These are phyloP conservation scores for Drosophila asahinai DNA, from an alignment of 1,140 invertebrate species.

Conservation along the genomic window DNA sequence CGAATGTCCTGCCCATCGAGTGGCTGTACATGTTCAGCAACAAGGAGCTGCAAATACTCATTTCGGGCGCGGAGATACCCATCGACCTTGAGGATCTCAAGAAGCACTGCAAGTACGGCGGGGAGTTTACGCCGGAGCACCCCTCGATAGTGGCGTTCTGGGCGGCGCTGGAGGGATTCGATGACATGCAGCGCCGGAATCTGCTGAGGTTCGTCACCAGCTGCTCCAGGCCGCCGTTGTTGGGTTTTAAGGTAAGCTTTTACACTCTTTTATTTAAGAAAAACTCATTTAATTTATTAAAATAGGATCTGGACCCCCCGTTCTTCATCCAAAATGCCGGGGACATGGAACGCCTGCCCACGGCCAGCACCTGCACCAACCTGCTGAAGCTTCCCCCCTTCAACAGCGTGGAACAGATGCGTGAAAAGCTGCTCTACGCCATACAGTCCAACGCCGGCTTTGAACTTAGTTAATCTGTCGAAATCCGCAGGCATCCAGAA, in stretches of 20 bases:
- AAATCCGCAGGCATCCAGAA: slow-evolving; percentile 3
- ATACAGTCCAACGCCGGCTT: slow-evolving; percentile 98
- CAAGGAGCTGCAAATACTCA: slow-evolving; percentile 96
- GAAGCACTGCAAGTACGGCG: slow-evolving; percentile 93
- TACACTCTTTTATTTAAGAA: too few species aligned
- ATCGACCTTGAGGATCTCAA: slow-evolving; percentile 96
- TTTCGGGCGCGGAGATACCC: slow-evolving; percentile 96
- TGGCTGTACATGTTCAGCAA: slow-evolving; percentile 98
- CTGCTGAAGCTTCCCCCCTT: slow-evolving; percentile 97
- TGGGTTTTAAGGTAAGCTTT: slow-evolving; percentile 95
- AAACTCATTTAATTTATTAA: slow-evolving; percentile 27
- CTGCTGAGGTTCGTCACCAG: slow-evolving; percentile 98
- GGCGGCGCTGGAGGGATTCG: slow-evolving; percentile 94
- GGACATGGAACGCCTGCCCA: slow-evolving; percentile 94
- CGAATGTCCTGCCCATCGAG: slow-evolving; percentile 94
- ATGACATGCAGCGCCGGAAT: slow-evolving; percentile 93
- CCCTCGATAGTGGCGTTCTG: slow-evolving; percentile 92
- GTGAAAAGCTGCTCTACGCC: slow-evolving; percentile 95
- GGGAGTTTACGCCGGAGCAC: slow-evolving; percentile 93
- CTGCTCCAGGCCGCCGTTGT: slow-evolving; percentile 97
- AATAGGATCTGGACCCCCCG: slow-evolving; percentile 95
- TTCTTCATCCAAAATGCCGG: slow-evolving; percentile 98
- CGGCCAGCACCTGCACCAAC: slow-evolving; percentile 99
- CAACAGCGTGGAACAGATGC: slow-evolving; percentile 90
- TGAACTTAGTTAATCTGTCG: slow-evolving; percentile 92